These are phyloP conservation scores for Troilus luridus DNA, from an alignment of 2,888 invertebrate species.

Conservation along the genomic window DNA sequence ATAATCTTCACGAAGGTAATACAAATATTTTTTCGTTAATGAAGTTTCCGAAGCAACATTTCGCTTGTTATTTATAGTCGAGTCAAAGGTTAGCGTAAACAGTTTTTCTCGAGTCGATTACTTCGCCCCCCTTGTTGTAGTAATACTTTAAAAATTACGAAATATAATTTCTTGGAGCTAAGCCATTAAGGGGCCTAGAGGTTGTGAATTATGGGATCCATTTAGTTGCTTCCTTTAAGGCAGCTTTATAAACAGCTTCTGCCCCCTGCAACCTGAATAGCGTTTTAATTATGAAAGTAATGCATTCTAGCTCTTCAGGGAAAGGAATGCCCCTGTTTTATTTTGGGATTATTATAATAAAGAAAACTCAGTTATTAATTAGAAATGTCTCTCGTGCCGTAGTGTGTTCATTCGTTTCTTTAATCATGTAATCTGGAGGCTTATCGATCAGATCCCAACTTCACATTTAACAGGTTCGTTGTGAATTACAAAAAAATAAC, in stretches of 20 bases:
- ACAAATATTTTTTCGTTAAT: conserved; percentile 14
- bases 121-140: conserved; percentile 6
- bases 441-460: too few species aligned
- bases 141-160: conserved; percentile 34
- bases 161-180: conserved; percentile 32
- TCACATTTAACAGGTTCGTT: too few species aligned
- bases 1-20: background rate
- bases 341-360: background rate
- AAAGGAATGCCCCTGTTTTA: background rate
- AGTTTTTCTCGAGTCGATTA: conserved; percentile 7
- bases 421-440: too few species aligned
- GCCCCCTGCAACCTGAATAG: background rate
- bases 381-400: background rate
- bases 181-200: conserved; percentile 1
- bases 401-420: too few species aligned
- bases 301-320: background rate
- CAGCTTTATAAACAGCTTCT: conserved; percentile 2
- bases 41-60: conserved; percentile 4
- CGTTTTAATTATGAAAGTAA: conserved; percentile 19
- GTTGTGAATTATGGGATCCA: conserved; percentile 28
- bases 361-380: background rate
- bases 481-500: too few species aligned
- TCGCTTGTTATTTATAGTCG: background rate
- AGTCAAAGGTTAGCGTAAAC: conserved; percentile 8
- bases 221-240: conserved; percentile 14